Percentiles rank a stretch among this genome's conserved stretches.
These are phyloP conservation scores for Crotalus viridis DNA, from an alignment of 2,113 vertebrate species.

Conservation along the genomic window DNA sequence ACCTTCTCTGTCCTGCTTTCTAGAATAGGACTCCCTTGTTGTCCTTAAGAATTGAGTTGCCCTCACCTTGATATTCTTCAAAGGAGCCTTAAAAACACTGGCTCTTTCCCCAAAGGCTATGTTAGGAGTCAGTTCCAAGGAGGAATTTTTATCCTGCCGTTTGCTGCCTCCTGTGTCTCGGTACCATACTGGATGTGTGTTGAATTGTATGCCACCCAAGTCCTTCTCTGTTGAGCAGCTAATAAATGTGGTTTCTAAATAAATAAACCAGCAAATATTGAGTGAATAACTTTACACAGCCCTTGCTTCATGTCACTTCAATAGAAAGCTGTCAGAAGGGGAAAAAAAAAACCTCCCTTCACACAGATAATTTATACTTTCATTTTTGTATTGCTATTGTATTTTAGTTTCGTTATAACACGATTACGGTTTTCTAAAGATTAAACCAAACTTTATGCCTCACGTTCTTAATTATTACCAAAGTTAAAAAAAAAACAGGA, in stretches of 20 bases:
- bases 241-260: background rate
- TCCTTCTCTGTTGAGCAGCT: background rate
- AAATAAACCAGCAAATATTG: background rate
- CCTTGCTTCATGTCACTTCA: background rate
- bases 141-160: background rate
- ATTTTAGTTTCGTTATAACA: background rate
- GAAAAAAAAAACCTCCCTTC: background rate
- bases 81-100: background rate
- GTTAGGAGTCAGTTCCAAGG: background rate
- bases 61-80: background rate
- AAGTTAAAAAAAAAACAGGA: background rate
- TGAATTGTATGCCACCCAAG: background rate
- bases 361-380: background rate
- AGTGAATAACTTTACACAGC: background rate
- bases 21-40: background rate
- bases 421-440: background rate
- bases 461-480: background rate
- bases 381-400: background rate
- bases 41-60: background rate
- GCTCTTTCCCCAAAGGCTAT: background rate
- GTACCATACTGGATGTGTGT: background rate
- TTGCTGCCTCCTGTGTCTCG: background rate
- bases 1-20: background rate
- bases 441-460: background rate
- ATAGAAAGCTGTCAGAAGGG: background rate